phyloP scores from a whole-genome alignment of 2,797 vertebrate genomes.

The Micromesistius poutassou region DNA sequence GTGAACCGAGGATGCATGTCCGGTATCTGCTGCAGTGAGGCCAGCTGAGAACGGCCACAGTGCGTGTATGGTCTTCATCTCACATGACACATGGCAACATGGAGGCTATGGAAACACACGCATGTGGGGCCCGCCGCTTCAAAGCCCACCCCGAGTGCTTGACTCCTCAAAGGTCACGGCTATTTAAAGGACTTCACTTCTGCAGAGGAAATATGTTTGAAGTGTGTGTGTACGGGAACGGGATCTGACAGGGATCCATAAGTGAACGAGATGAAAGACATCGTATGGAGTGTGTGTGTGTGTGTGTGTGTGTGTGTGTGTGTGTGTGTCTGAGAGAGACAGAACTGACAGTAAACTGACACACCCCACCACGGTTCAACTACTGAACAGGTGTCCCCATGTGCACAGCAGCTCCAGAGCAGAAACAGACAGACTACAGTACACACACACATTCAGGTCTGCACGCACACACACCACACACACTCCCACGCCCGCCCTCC shows the following conservation, averaged over 20 bases:
- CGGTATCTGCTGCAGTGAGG: neutral
- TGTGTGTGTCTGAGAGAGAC: neutral
- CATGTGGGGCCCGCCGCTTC: conserved; percentile 18
- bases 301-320: neutral
- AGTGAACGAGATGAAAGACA: conserved; percentile 6
- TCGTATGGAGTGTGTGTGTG: neutral
- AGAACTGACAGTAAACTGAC: too few species aligned
- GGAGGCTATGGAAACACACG: neutral
- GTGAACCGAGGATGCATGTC: neutral
- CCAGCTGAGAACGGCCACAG: neutral
- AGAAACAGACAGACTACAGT: neutral
- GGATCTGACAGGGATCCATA: neutral
- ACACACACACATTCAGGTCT: neutral
- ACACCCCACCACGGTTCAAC: neutral
- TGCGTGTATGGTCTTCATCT: neutral
- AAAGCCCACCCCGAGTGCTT: conserved; percentile 43
- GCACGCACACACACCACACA: too few species aligned
- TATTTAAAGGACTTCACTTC: conserved; percentile 69
- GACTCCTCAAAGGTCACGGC: conserved; percentile 62
- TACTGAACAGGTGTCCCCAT: neutral
- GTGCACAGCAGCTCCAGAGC: too few species aligned
- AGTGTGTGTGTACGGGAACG: conserved; percentile 33
- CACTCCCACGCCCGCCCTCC: neutral
- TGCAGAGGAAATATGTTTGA: conserved; percentile 65
- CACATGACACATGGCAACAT: conserved; percentile 3